A percentile compares a stretch with the other conserved stretches of the same genome.
phyloP scores from a whole-genome alignment of 2,113 vertebrate genomes.

The Onychorhynchus coronatus region DNA sequence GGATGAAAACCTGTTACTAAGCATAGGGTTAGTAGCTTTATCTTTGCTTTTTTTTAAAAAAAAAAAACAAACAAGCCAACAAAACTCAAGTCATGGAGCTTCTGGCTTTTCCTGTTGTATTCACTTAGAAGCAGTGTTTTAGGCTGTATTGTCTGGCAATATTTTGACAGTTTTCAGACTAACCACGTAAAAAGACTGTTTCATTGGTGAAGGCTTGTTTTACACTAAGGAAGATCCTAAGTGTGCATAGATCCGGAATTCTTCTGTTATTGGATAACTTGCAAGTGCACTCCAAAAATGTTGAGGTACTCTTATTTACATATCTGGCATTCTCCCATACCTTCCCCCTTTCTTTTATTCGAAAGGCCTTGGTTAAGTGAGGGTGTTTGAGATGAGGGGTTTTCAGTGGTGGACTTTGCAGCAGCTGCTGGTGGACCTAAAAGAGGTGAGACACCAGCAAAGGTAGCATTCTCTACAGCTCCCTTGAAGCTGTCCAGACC shows the following conservation, averaged over 20 bases:
- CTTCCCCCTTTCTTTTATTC: neutral
- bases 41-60: neutral
- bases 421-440: neutral
- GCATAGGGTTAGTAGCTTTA: neutral
- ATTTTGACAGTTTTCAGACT: neutral
- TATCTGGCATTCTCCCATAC: neutral
- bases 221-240: neutral
- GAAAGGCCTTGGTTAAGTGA: neutral
- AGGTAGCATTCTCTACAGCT: neutral
- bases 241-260: neutral
- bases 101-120: neutral
- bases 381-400: neutral
- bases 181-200: neutral
- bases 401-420: neutral
- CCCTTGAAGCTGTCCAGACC: neutral
- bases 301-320: neutral
- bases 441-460: neutral
- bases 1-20: slow-evolving; percentile 1
- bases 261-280: neutral
- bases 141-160: neutral
- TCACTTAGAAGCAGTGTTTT: neutral
- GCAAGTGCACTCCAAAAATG: neutral
- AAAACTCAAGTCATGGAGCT: neutral
- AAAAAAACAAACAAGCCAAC: neutral
- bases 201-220: neutral